Conservation (phyloP, 2,888 invertebrate species). For the Spicauda simplicius region DNA sequence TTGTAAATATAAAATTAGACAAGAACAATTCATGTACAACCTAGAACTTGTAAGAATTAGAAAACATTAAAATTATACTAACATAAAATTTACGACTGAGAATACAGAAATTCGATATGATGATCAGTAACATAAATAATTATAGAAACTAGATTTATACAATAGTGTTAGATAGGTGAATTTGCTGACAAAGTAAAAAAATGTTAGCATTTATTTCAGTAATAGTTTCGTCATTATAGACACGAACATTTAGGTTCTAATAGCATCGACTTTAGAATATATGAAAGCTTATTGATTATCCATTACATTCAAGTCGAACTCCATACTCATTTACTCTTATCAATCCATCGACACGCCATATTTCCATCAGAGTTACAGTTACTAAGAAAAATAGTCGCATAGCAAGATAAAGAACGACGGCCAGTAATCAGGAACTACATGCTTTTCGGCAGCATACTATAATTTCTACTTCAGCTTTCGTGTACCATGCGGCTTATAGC, state of each 20-base stretch:
- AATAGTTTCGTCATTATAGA: constrained; percentile 16
- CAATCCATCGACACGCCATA: constrained; percentile 44
- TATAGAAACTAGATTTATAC: constrained; percentile 5
- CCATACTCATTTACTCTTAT: constrained; percentile 37
- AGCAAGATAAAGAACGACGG: constrained; percentile 33
- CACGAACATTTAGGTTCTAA: constrained; percentile 33
- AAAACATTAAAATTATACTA: constrained; percentile 44
- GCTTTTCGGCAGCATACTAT: constrained; percentile 68
- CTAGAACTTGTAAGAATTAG: constrained; percentile 57
- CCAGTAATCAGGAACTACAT: constrained; percentile 37
- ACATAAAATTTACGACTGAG: constrained; percentile 2
- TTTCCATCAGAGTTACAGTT: constrained; percentile 38
- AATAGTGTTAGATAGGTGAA: constrained; percentile 19
- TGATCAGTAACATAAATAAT: background rate
- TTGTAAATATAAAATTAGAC: constrained; percentile 74
- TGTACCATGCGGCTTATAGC: constrained; percentile 67
- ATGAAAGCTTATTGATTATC: constrained; percentile 37
- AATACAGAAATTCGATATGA: background rate
- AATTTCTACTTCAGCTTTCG: constrained; percentile 67
- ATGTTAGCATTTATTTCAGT: constrained; percentile 8
- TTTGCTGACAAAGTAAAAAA: constrained; percentile 13
- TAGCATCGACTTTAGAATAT: constrained; percentile 29
- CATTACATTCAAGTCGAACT: constrained; percentile 35
- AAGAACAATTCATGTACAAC: constrained; percentile 50
- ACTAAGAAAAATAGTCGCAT: constrained; percentile 38